Evolutionary conservation across 2,113 vertebrate genomes (phyloP).

Genomic region (Corynorhinus townsendii): DNA sequence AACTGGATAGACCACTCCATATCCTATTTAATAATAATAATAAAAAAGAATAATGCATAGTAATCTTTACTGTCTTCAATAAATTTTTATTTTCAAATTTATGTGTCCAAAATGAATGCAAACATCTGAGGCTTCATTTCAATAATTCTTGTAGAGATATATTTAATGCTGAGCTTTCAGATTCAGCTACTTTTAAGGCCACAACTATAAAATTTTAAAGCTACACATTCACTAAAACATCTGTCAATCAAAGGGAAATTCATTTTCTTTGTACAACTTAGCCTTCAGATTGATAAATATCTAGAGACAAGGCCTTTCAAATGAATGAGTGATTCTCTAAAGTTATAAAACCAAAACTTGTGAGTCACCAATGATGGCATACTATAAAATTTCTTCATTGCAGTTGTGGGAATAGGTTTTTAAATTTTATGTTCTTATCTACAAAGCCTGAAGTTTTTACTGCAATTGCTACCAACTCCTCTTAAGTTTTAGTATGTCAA

Average conservation of each 20-base stretch:
- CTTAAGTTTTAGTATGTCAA: background rate
- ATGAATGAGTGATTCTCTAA: background rate
- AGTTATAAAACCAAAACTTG: background rate
- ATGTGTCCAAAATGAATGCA: background rate
- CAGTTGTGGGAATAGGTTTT: background rate
- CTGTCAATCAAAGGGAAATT: background rate
- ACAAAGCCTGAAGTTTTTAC: background rate
- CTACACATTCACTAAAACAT: background rate
- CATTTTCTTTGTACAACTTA: background rate
- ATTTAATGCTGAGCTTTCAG: background rate
- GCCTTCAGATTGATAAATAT: background rate
- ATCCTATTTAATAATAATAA: background rate
- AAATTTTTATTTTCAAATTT: background rate
- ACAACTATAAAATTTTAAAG: background rate
- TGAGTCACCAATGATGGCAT: background rate
- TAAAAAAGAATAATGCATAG: background rate
- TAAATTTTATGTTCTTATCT: conserved; percentile 6
- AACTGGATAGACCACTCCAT: background rate
- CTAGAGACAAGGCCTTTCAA: background rate
- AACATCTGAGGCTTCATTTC: background rate
- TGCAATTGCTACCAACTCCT: background rate
- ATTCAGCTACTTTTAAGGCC: background rate
- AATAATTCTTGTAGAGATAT: background rate
- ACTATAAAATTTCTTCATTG: conserved; percentile 5
- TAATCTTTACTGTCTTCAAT: background rate